A percentile compares a stretch with the other conserved stretches of the same genome.
phyloP scores from a whole-genome alignment of 2,113 vertebrate genomes.

The Himantopus leucocephalus region DNA sequence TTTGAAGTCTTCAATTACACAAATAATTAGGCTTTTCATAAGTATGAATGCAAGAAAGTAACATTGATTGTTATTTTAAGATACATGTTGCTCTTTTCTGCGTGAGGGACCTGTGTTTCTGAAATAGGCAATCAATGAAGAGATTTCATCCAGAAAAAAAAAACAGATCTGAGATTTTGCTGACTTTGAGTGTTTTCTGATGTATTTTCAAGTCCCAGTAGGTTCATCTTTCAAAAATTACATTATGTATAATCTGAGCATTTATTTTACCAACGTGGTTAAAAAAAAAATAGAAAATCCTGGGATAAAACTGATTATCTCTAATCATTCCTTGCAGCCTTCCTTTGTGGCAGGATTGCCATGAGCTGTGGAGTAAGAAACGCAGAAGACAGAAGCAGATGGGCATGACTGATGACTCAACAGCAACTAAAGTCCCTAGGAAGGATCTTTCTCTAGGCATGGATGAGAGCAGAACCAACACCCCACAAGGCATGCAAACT shows the following conservation, averaged over 20 bases:
- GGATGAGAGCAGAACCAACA: constrained; percentile 95
- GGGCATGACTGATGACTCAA: constrained; percentile 86
- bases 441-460: constrained; percentile 89
- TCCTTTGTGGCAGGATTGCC: constrained; percentile 98
- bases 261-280: not conserved
- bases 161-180: not conserved
- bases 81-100: not conserved
- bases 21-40: not conserved
- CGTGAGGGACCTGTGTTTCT: not conserved
- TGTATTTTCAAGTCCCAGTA: not conserved
- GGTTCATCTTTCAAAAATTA: not conserved
- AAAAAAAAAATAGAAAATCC: not conserved
- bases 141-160: not conserved
- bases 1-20: not conserved
- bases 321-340: constrained; percentile 74
- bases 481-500: constrained; percentile 88
- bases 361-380: constrained; percentile 99
- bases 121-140: not conserved
- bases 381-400: constrained; percentile 96
- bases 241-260: not conserved
- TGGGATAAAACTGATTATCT: not conserved
- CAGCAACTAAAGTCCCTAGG: constrained; percentile 87
- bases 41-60: not conserved
- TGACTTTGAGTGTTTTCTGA: not conserved
- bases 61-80: not conserved